Percentiles rank a stretch among this genome's conserved stretches.
phyloP scores from a whole-genome alignment of 2,888 invertebrate species.

The Diplolepis rosae region DNA sequence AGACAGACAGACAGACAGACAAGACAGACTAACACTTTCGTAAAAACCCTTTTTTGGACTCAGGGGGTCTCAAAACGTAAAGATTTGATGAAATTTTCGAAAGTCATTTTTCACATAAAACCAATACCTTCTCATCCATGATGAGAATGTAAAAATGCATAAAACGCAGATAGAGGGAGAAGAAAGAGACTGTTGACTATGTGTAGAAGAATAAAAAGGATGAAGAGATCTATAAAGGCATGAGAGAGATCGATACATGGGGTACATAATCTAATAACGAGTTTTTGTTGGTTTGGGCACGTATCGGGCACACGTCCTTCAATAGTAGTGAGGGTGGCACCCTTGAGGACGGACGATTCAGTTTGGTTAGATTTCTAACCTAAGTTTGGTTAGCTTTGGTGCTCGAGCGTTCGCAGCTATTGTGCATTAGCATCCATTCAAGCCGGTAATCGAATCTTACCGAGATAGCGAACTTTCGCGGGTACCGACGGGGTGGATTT shows the following conservation, averaged over 20 bases:
- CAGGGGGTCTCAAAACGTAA: too few species aligned
- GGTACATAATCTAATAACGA: constrained; percentile 72
- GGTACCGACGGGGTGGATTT: constrained; percentile 61
- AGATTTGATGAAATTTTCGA: too few species aligned
- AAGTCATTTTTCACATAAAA: too few species aligned
- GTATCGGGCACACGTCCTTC: constrained; percentile 65
- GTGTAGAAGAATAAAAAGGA: constrained; percentile 5
- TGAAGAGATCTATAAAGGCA: constrained; percentile 25
- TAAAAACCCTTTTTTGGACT: too few species aligned
- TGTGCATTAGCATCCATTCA: constrained; percentile 74
- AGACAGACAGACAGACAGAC: too few species aligned
- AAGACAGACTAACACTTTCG: too few species aligned
- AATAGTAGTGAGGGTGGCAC: constrained; percentile 58
- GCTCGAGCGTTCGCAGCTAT: constrained; percentile 56
- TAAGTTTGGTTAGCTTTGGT: constrained; percentile 35
- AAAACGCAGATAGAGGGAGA: neutral
- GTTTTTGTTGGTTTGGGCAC: constrained; percentile 65
- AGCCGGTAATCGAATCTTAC: constrained; percentile 69
- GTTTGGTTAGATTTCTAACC: constrained; percentile 55
- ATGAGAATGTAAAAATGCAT: too few species aligned
- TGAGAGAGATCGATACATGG: constrained; percentile 43
- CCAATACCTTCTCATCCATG: too few species aligned
- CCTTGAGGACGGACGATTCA: constrained; percentile 50
- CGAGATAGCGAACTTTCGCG: constrained; percentile 63
- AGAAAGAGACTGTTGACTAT: neutral